These are phyloP conservation scores for Hoplodrina ambigua DNA, from an alignment of 2,888 invertebrate species.

Conservation along the genomic window DNA sequence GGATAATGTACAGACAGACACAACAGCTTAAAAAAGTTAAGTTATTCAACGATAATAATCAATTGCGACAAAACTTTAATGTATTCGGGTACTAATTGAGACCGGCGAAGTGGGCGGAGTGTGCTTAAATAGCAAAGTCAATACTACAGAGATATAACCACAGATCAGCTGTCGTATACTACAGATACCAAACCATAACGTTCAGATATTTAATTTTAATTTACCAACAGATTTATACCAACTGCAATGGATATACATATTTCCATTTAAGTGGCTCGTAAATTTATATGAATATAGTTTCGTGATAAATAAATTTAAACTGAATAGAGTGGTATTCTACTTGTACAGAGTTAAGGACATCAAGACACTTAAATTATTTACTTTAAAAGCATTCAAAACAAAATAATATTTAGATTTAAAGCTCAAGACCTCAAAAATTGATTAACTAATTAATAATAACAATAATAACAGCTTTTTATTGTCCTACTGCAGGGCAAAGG, in stretches of 20 bases:
- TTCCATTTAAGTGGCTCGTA: constrained; percentile 48
- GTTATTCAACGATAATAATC: constrained; percentile 48
- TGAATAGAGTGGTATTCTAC: constrained; percentile 24
- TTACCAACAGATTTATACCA: constrained; percentile 39
- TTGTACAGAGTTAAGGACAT: neutral
- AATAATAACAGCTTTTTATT: no score
- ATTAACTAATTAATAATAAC: neutral
- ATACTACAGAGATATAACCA: constrained; percentile 44
- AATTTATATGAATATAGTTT: constrained; percentile 44
- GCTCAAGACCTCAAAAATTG: neutral
- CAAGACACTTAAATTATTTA: neutral
- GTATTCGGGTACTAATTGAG: constrained; percentile 55
- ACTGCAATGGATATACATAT: constrained; percentile 32
- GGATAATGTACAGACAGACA: constrained; percentile 2
- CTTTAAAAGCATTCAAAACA: neutral
- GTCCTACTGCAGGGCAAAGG: no score
- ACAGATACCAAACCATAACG: constrained; percentile 19
- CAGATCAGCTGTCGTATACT: constrained; percentile 50
- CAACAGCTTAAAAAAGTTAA: constrained; percentile 2
- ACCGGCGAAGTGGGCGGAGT: constrained; percentile 34
- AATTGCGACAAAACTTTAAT: constrained; percentile 52
- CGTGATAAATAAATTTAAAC: constrained; percentile 28
- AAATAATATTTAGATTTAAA: neutral
- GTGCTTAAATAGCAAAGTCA: constrained; percentile 44
- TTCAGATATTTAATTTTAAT: constrained; percentile 44